Evolutionary conservation across 2,888 invertebrate genomes (phyloP).

Genomic region (Apocheima hispidaria): DNA sequence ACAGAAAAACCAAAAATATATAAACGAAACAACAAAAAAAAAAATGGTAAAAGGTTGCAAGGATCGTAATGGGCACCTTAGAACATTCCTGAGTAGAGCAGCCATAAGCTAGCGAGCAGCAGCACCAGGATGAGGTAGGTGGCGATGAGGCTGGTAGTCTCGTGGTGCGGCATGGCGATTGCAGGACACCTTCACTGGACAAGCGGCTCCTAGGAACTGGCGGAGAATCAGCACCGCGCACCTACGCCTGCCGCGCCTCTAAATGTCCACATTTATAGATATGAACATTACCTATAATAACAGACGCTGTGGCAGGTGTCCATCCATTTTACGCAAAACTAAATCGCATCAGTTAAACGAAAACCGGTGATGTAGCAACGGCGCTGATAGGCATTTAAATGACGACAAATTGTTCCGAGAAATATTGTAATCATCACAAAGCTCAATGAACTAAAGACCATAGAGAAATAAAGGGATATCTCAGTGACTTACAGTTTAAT

Average conservation of each 20-base stretch:
- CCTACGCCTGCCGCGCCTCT: slow-evolving; percentile 69
- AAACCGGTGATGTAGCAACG: no score
- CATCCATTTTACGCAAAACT: slow-evolving; percentile 44
- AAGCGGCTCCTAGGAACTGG: slow-evolving; percentile 73
- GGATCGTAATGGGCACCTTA: slow-evolving; percentile 66
- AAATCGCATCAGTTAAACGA: no score
- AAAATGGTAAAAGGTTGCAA: slow-evolving; percentile 12
- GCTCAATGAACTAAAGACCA: background rate
- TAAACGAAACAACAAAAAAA: slow-evolving; percentile 13
- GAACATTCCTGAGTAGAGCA: slow-evolving; percentile 88
- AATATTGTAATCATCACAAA: background rate
- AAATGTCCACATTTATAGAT: slow-evolving; percentile 71
- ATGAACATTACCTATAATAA: slow-evolving; percentile 62
- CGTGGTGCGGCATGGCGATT: slow-evolving; percentile 82
- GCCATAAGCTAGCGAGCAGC: slow-evolving; percentile 88
- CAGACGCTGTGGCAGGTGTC: slow-evolving; percentile 59
- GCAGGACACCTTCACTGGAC: slow-evolving; percentile 70
- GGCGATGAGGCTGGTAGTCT: slow-evolving; percentile 89
- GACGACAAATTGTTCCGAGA: background rate
- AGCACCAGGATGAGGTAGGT: slow-evolving; percentile 90
- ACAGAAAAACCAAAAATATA: slow-evolving; percentile 13
- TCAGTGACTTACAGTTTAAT: slow-evolving; percentile 11
- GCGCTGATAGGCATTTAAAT: background rate
- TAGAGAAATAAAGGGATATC: background rate
- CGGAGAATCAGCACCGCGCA: slow-evolving; percentile 56